Conservation (phyloP, 2,797 vertebrate species). For the Salmo trutta region DNA sequence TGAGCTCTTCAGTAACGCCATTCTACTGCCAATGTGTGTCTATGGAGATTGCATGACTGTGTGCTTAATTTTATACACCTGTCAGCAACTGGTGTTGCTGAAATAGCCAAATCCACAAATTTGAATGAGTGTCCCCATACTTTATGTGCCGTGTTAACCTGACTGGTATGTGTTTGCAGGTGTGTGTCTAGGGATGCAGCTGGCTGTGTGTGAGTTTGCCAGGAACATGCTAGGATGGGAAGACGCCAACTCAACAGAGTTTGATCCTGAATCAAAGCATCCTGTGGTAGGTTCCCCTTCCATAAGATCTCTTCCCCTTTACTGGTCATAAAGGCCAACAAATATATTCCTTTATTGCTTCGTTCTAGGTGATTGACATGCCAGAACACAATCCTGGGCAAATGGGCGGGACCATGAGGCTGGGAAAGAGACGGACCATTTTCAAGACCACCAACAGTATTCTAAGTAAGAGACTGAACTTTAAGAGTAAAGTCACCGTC, state of each 20-base stretch:
- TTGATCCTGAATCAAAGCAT: constrained; percentile 84
- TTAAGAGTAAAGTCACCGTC: background rate
- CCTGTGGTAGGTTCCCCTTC: constrained; percentile 81
- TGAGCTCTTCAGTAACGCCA: too few relatives aligned
- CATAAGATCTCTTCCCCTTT: background rate
- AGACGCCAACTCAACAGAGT: constrained; percentile 95
- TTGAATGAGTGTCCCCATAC: background rate
- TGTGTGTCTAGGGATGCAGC: constrained; percentile 91
- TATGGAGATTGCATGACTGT: too few relatives aligned
- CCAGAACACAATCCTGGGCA: constrained; percentile 93
- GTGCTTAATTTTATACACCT: too few relatives aligned
- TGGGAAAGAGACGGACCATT: constrained; percentile 90
- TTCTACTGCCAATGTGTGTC: too few relatives aligned
- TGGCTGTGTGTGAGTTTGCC: constrained; percentile 91
- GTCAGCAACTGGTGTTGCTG: too few relatives aligned
- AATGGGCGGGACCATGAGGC: constrained; percentile 95
- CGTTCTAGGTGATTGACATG: constrained; percentile 89
- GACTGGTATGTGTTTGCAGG: constrained; percentile 66
- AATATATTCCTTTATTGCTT: background rate
- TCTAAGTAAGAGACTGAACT: constrained; percentile 75
- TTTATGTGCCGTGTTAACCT: background rate
- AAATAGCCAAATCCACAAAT: too few relatives aligned
- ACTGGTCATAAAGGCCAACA: background rate
- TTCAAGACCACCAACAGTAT: constrained; percentile 84
- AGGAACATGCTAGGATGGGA: constrained; percentile 83